A percentile compares a stretch with the other conserved stretches of the same genome.
These are phyloP conservation scores for Cygnus atratus DNA, from an alignment of 2,113 vertebrate genomes.

Conservation along the genomic window DNA sequence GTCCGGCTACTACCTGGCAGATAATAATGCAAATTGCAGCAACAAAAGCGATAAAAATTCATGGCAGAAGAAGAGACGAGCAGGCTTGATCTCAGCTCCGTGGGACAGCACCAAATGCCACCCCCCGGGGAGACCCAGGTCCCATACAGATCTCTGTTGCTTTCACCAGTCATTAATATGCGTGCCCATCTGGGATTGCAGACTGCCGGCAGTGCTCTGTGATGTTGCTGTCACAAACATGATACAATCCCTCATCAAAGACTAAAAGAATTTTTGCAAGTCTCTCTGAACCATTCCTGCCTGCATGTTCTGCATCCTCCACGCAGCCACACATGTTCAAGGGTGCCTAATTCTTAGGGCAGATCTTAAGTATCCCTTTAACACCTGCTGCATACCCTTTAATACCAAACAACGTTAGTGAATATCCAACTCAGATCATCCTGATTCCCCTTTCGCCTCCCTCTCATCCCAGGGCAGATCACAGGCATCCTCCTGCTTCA, in stretches of 20 bases:
- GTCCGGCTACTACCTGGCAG: neutral
- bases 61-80: neutral
- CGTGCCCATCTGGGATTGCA: neutral
- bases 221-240: neutral
- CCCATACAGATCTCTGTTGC: neutral
- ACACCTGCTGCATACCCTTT: neutral
- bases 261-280: neutral
- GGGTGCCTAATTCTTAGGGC: neutral
- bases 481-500: fast-evolving
- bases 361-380: neutral
- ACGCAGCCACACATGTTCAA: neutral
- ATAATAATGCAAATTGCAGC: constrained; percentile 2
- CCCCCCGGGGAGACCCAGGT: neutral
- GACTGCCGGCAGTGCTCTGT: neutral
- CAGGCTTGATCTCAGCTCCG: neutral
- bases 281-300: neutral
- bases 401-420: too few species aligned
- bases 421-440: neutral
- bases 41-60: neutral
- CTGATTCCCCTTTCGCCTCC: neutral
- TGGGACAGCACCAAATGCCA: neutral
- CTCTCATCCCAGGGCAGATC: neutral
- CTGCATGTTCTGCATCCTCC: neutral
- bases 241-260: neutral
- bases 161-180: neutral